A percentile compares a stretch with the other conserved stretches of the same genome.
Conservation (phyloP, 2,888 invertebrate genomes). For the Cepaea hortensis region DNA sequence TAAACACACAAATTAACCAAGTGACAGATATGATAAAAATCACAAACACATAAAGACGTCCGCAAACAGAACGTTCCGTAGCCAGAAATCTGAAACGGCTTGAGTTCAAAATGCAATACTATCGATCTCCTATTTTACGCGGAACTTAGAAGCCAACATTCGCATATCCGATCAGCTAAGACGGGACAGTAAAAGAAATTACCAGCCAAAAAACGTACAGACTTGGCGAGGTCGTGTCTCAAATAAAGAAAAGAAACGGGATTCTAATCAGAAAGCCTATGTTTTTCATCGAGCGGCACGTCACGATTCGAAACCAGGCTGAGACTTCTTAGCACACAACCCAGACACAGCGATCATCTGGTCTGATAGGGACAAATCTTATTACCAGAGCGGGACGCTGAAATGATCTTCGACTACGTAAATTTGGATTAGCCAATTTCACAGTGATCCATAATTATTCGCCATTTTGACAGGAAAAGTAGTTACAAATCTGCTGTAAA, state of each 20-base stretch:
- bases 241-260: constrained; percentile 12
- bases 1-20: neutral
- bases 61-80: neutral
- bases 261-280: constrained; percentile 30
- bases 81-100: neutral
- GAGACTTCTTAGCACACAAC: neutral
- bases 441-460: neutral
- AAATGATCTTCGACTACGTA: constrained; percentile 13
- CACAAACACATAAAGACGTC: neutral
- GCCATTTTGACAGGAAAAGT: neutral
- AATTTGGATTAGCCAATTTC: constrained; percentile 4
- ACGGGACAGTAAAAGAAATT: neutral
- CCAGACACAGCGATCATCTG: constrained; percentile 16
- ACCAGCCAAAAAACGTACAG: neutral
- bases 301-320: constrained; percentile 11
- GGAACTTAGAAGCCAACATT: constrained; percentile 11
- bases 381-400: neutral
- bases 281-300: constrained; percentile 8
- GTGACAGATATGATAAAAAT: neutral
- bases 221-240: constrained; percentile 6
- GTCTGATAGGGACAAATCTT: constrained; percentile 26
- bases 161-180: constrained; percentile 7
- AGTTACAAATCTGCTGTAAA: neutral
- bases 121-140: constrained; percentile 5
- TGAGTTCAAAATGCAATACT: neutral